Evolutionary conservation across 2,113 vertebrate genomes (phyloP), one percentile per base, ranked within the genome.

Genomic region (Tragelaphus imberbis): DNA sequence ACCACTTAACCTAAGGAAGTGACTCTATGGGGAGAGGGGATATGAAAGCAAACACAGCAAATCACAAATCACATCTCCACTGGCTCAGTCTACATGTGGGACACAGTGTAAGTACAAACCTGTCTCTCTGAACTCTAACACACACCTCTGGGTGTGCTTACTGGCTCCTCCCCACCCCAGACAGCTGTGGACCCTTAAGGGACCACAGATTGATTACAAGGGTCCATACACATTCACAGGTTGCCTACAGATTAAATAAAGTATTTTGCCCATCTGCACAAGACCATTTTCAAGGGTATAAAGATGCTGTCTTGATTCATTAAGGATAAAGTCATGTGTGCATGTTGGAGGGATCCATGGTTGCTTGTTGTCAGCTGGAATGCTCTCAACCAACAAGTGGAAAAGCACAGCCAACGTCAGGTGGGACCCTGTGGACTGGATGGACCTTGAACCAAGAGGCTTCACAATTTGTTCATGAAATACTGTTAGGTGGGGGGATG

Each of bases 261-360:
- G 28, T 6, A 27, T 17, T 88, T 90, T 2, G 13, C 33, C 25
- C 44, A 7, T 44, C 71, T 47, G 5, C 44, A 44, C 44, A 44
- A 44, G 40, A 44, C 40, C 40, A 17, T 84, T 25, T 85, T 40
- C 55, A 13, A 61, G 68, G 63, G 27, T 56, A 3, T 16, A n/a
- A 84, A 56, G 91, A n/a, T 7, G n/a, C 30, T 84, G 47, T 3
- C 27, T 58, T 25, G 82, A 36, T 44, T 56, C 36, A 6, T 9
- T 21, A 12, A 47, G 63, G 44, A 6, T 17, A 28, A 28, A 14
- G 16, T 16, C 51, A 12, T 3, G 56, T 1, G 2, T 5, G 55
- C 1, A 0, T 0, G 2, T 27, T 6, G 7, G 44, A 36, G 15
- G 28, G 56, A 7, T 12, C n/a, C 44, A 2, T 4, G 7, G 82